Evolutionary conservation across 1,140 invertebrate species (phyloP).

Genomic region (Elysia chlorotica): DNA sequence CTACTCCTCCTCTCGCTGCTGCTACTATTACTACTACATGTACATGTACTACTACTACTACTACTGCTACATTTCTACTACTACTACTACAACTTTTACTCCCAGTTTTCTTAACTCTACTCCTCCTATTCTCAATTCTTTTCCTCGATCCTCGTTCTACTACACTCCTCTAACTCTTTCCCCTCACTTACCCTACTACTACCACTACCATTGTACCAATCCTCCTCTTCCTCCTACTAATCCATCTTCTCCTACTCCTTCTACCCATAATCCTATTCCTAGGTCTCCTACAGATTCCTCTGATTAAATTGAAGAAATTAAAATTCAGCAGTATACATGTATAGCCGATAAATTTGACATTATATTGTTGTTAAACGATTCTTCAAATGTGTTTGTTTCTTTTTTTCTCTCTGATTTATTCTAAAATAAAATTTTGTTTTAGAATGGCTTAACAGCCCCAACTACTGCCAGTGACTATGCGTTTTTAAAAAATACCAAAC

Average conservation of each 20-base stretch:
- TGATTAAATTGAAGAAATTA: too few species aligned
- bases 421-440: neutral
- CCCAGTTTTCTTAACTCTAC: neutral
- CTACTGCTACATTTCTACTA: neutral
- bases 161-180: neutral
- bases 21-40: constrained; percentile 7
- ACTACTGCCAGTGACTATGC: too few species aligned
- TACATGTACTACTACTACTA: constrained; percentile 6
- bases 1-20: constrained; percentile 17
- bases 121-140: constrained; percentile 7
- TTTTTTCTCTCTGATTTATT: neutral
- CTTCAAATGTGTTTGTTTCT: neutral
- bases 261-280: constrained; percentile 16
- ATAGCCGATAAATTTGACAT: too few species aligned
- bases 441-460: neutral
- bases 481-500: too few species aligned
- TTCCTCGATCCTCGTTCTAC: neutral
- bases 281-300: too few species aligned
- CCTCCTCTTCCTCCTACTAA: neutral
- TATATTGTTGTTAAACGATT: neutral
- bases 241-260: constrained; percentile 23
- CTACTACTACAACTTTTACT: neutral
- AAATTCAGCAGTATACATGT: too few species aligned
- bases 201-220: constrained; percentile 10
- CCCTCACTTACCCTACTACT: constrained; percentile 1